phyloP scores from a whole-genome alignment of 2,888 invertebrate genomes.

The Drosophila rellima region DNA sequence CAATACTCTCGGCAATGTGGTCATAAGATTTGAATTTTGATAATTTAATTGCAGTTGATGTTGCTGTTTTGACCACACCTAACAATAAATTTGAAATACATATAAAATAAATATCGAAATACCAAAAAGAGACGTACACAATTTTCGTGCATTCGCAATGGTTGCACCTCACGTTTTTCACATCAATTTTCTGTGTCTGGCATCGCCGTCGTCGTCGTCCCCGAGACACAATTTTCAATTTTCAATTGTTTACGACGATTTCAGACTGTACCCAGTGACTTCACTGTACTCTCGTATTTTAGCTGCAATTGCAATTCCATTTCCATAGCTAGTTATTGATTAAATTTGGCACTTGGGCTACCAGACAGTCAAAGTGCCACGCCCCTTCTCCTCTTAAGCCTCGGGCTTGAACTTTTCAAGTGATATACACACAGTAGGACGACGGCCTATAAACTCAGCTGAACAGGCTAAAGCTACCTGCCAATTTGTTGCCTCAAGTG shows the following conservation, averaged over 20 bases:
- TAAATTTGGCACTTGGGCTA: constrained; percentile 67
- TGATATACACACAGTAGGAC: constrained; percentile 30
- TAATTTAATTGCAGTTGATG: constrained; percentile 60
- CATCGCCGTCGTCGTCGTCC: constrained; percentile 19
- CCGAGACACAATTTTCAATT: constrained; percentile 53
- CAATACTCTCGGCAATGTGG: constrained; percentile 43
- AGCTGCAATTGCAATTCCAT: constrained; percentile 40
- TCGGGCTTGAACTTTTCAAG: constrained; percentile 57
- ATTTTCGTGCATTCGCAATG: constrained; percentile 67
- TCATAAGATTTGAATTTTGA: constrained; percentile 58
- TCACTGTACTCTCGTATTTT: constrained; percentile 9
- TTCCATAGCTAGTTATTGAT: constrained; percentile 71
- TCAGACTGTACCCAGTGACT: constrained; percentile 10
- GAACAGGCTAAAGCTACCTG: constrained; percentile 43
- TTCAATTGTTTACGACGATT: constrained; percentile 26
- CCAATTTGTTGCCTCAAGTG: constrained; percentile 59
- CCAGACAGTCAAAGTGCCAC: constrained; percentile 42
- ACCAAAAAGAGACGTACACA: constrained; percentile 64
- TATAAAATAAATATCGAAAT: constrained; percentile 58
- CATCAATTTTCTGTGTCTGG: constrained; percentile 58
- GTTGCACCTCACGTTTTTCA: constrained; percentile 72
- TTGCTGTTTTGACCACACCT: constrained; percentile 63
- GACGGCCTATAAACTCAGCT: constrained; percentile 23
- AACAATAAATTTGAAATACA: constrained; percentile 62
- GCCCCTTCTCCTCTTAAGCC: constrained; percentile 56